Evolutionary conservation across 1,140 invertebrate species (phyloP).

Genomic region (Musca vetustissima): DNA sequence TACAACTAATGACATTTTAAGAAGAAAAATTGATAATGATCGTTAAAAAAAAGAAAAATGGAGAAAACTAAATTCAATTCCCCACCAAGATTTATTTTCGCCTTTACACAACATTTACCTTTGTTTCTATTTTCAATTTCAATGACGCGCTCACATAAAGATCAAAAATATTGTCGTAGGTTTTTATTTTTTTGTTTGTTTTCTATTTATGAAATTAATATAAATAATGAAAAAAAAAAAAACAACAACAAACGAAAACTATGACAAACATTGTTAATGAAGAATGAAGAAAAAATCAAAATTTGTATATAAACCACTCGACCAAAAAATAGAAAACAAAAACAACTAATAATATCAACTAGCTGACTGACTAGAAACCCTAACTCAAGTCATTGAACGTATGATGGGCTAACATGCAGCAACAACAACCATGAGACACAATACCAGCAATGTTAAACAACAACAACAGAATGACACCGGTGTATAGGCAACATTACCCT

Average conservation of each 20-base stretch:
- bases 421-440: no score
- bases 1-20: no score
- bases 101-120: not conserved
- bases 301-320: not conserved
- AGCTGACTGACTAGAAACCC: no score
- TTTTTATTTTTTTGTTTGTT: slow-evolving; percentile 5
- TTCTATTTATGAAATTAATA: slow-evolving; percentile 20
- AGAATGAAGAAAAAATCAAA: not conserved
- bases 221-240: slow-evolving; percentile 2
- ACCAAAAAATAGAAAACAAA: not conserved
- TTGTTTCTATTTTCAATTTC: not conserved
- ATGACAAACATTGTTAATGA: not conserved
- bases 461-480: no score
- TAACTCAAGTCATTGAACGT: slow-evolving; percentile 19
- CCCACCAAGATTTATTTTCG: not conserved
- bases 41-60: no score
- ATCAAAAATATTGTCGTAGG: slow-evolving; percentile 21
- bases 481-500: no score
- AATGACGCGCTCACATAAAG: not conserved
- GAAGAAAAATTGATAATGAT: no score
- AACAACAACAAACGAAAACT: not conserved
- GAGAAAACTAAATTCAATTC: not conserved
- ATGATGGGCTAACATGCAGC: slow-evolving; percentile 6
- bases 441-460: no score
- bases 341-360: not conserved